Percentiles rank a stretch among this genome's conserved stretches.
These are phyloP conservation scores for Trichosurus vulpecula DNA, from an alignment of 2,797 vertebrate genomes.

Conservation along the genomic window DNA sequence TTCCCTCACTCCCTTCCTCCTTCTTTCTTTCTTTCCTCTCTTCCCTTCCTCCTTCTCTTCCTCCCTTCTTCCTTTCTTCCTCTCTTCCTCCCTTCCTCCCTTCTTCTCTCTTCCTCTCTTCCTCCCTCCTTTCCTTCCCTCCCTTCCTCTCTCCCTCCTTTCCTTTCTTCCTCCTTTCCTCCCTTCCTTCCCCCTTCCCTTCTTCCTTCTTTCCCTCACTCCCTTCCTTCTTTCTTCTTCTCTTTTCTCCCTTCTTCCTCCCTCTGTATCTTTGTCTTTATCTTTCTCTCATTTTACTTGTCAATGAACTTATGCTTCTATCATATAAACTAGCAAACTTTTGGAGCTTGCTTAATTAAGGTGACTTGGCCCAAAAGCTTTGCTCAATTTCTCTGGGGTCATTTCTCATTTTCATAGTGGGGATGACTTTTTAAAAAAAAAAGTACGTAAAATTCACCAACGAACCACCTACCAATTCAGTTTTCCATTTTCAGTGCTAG, in stretches of 20 bases:
- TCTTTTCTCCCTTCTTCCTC: background rate
- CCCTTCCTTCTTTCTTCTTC: background rate
- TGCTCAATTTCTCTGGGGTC: background rate
- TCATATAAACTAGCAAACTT: background rate
- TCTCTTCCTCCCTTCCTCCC: background rate
- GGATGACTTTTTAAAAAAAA: background rate
- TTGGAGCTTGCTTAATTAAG: background rate
- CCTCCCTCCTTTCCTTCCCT: background rate
- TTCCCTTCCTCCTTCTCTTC: no score
- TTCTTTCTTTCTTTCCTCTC: no score
- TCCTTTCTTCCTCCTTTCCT: no score
- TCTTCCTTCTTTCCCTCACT: no score
- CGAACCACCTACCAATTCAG: background rate
- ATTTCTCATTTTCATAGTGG: background rate
- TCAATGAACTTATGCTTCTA: background rate
- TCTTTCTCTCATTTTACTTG: background rate
- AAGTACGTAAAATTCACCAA: background rate
- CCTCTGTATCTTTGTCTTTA: background rate
- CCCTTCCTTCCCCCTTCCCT: no score
- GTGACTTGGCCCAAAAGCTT: background rate
- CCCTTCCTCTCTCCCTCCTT: background rate
- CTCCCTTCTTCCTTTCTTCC: background rate
- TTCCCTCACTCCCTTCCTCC: background rate
- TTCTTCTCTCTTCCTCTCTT: background rate
- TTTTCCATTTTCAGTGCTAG: background rate